Conservation (phyloP, 2,797 vertebrate genomes). For the Gymnodraco acuticeps region DNA sequence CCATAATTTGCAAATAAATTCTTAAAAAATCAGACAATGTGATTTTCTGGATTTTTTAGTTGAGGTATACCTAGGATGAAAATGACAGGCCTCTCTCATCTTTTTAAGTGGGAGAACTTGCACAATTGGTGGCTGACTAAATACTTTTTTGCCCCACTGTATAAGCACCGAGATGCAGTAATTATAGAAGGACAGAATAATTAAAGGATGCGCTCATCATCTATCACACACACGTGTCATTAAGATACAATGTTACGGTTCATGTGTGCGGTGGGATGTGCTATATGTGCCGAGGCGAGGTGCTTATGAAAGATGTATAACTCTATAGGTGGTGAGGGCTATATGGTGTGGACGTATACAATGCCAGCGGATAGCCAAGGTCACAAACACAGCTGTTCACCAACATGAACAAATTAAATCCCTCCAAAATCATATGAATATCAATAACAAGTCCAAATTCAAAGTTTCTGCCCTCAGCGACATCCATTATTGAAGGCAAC, state of each 20-base stretch:
- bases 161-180: slow-evolving; percentile 49
- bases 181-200: slow-evolving; percentile 64
- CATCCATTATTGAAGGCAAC: slow-evolving; percentile 38
- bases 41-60: no score
- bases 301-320: slow-evolving; percentile 60
- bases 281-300: slow-evolving; percentile 9
- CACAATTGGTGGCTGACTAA: no score
- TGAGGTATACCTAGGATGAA: no score
- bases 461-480: slow-evolving; percentile 37
- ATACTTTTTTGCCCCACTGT: no score
- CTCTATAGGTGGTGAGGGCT: slow-evolving; percentile 33
- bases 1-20: no score
- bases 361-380: slow-evolving; percentile 33
- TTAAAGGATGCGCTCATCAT: slow-evolving; percentile 65
- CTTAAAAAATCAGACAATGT: no score
- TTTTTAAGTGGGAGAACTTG: no score
- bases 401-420: background rate
- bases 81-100: no score
- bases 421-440: slow-evolving; percentile 12
- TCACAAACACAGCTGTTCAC: slow-evolving; percentile 24
- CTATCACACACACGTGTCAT: slow-evolving; percentile 48
- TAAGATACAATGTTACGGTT: slow-evolving; percentile 46
- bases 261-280: slow-evolving; percentile 27
- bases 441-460: slow-evolving; percentile 26
- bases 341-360: slow-evolving; percentile 23